Conservation (phyloP, 2,113 vertebrate species). For the Melospiza georgiana region DNA sequence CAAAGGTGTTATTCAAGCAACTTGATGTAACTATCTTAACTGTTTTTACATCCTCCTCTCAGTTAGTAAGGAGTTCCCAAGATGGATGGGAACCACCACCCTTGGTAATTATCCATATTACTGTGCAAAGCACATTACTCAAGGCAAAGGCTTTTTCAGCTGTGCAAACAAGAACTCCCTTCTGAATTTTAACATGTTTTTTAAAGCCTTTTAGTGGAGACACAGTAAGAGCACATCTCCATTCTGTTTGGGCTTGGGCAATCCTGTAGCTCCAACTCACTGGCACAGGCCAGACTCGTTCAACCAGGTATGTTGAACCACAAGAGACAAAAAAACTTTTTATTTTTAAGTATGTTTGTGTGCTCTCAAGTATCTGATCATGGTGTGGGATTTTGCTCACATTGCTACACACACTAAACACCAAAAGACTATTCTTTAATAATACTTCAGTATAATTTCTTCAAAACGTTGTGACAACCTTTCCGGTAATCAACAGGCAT, state of each 20-base stretch:
- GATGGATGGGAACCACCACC: not conserved
- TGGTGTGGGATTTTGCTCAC: not conserved
- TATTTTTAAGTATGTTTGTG: not conserved
- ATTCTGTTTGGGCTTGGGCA: not conserved
- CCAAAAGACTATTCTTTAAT: not conserved
- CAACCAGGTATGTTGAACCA: rapidly evolving
- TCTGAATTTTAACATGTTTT: not conserved
- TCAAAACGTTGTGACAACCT: not conserved
- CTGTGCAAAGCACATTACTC: not conserved
- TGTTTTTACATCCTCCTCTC: not conserved
- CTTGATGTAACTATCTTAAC: not conserved
- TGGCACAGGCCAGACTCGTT: not conserved
- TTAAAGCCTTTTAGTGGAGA: not conserved
- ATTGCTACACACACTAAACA: not conserved
- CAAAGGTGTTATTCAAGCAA: not conserved
- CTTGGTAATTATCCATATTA: not conserved
- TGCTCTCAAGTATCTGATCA: not conserved
- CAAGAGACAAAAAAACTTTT: not conserved
- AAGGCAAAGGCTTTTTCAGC: not conserved
- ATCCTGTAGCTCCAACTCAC: not conserved
- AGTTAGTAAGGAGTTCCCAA: not conserved
- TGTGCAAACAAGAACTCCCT: not conserved
- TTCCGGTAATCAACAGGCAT: not conserved
- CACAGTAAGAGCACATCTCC: not conserved
- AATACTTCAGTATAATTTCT: not conserved